Base-by-base conservation (phyloP, 2,113 vertebrate genomes). In the Hucho hucho region DNA sequence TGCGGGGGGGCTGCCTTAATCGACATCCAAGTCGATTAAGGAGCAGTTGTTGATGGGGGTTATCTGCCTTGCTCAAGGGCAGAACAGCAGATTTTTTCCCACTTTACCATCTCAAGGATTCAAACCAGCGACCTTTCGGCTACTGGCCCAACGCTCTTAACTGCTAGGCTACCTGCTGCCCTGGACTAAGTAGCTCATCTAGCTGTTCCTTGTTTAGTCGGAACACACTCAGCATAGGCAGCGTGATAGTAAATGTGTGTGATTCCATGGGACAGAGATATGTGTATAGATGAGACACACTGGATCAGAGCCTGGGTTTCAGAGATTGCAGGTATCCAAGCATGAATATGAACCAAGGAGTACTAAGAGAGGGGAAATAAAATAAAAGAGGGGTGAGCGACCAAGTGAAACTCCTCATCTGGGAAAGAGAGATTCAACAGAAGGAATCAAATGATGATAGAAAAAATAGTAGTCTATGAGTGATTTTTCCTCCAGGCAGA, bases 241-340 rank as follows among this genome's bases (percentile, higher is more conserved):
- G 65, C 26, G 14, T 18, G 49, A 53, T 16, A 16, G 49, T 14
- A 53, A 53, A 14, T 53, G 14, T 53, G 49, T 53, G 13, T 18
- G 32, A 20, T 61, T 22, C 32, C 24, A n/a, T 29, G 37, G 18
- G 58, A 61, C 58, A 56, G 56, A 47, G 69, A 77, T 53, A 25
- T 65, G 61, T 72, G 26, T 69, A 22, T 74, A 32, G 28, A 43
- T 73, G 71, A 29, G 4, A 67, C 65, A 37, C 18, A 56, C 65
- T 58, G 56, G 72, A 64, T 71, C 22, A 67, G 29, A 67, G 18
- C 22, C 46, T 20, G 22, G 24, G 49, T 6, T 24, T 22, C 22
- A 53, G 13, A 18, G 49, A 71, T 16, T 26, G 28, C 16, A 24
- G 16, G 29, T 67, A 67, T 32, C 3, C 22, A 53, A 43, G 18